Conservation (phyloP, 1,140 invertebrate genomes). For the Aplysia californica region DNA sequence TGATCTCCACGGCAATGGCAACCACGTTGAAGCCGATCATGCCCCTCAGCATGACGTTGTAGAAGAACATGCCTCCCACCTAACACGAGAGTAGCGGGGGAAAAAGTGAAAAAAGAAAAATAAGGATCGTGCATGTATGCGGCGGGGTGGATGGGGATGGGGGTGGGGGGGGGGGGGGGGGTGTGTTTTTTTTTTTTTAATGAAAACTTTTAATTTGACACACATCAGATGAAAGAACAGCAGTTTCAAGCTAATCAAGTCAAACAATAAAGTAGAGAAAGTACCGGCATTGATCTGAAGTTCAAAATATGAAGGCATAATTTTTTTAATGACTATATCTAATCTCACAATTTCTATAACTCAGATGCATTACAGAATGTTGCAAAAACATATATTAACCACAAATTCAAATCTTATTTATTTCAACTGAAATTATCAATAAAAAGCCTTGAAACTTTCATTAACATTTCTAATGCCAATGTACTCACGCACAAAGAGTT, state of each 20-base stretch:
- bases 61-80: constrained; percentile 61
- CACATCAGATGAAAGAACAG: too few species aligned
- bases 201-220: not conserved
- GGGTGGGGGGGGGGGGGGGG: too few species aligned
- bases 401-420: not conserved
- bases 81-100: constrained; percentile 11
- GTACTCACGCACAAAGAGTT: too few species aligned
- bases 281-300: not conserved
- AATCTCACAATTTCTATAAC: not conserved
- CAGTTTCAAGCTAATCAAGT: not conserved
- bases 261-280: not conserved
- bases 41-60: constrained; percentile 48
- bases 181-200: not conserved
- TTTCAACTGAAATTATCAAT: not conserved
- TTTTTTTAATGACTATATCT: not conserved
- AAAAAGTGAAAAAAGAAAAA: not conserved
- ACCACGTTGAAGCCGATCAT: constrained; percentile 58
- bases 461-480: not conserved
- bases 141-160: too few species aligned
- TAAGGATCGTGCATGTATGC: not conserved
- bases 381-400: not conserved
- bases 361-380: not conserved
- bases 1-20: constrained; percentile 59
- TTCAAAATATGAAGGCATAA: not conserved
- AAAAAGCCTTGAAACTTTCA: not conserved